Evolutionary conservation across 1,140 invertebrate genomes (phyloP), one percentile per base, ranked within the genome.

Genomic region (Lasaia peninsularis): DNA sequence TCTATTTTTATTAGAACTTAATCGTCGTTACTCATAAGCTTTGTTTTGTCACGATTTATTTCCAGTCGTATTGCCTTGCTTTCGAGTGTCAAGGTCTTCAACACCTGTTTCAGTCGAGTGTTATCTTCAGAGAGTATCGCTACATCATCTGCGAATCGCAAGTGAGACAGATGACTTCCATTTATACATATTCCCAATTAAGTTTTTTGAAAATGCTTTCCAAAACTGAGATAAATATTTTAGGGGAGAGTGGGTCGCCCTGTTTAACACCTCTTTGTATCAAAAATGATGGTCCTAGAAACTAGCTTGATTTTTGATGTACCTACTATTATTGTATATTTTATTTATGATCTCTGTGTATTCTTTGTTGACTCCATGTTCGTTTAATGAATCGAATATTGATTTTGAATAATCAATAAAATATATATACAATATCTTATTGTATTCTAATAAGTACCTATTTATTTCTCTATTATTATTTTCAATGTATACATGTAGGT

Each of bases 101-200:
- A 14, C 54, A 56, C 44, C n/a, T 24, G 14, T 44, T 52, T 12
- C 21, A 58, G 12, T 52, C 52, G 18, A 2, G 31, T 10, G 52
- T 33, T 32, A 18, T 52, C 50, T 52, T 58, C 56, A 1, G 56
- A 33, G 7, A 58, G 7, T 31, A 58, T 28, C 8, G 37, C 50
- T 18, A 58, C 44, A 16, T 52, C 56, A 24, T 58, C 56, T 57
- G 40, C 56, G 35, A 57, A 57, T 51, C 56, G 32, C 2, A 57
- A 32, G 20, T 57, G 40, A 11, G 49, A 35, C 7, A 58, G 56
- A 40, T 28, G 28, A 31, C 40, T 58, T 12, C 56, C 56, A 21
- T 58, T 33, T 24, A 57, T 57, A 7, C 12, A 32, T 57, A 50
- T 50, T 33, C 32, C 56, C 56, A 58, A 21, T 52, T 35, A 24